A percentile compares a stretch with the other conserved stretches of the same genome.
These are phyloP conservation scores for Ostrea denselamellosa DNA, from an alignment of 1,140 invertebrate genomes.

Conservation along the genomic window DNA sequence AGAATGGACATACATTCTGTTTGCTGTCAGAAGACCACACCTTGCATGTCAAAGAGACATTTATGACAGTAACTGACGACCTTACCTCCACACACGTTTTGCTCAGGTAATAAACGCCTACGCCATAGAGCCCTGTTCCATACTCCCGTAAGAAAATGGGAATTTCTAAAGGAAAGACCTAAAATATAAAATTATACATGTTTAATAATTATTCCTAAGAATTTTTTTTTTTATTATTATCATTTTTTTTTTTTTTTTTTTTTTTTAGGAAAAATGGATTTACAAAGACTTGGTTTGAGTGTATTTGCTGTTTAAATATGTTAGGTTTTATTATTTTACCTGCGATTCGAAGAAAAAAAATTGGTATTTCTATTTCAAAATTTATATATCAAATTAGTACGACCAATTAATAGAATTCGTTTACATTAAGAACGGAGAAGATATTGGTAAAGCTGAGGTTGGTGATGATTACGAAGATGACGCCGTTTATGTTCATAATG, in stretches of 20 bases:
- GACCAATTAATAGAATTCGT: constrained; percentile 33
- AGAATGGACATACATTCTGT: too few relatives aligned
- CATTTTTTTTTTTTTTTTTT: too few relatives aligned
- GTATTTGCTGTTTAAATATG: too few relatives aligned
- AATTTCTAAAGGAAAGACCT: constrained; percentile 95
- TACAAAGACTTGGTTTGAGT: not conserved
- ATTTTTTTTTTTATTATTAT: too few relatives aligned
- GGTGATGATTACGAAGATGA: constrained; percentile 94
- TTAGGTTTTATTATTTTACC: too few relatives aligned
- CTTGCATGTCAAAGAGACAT: not conserved
- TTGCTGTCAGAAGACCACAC: too few relatives aligned
- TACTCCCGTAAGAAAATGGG: constrained; percentile 95
- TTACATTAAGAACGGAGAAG: constrained; percentile 76
- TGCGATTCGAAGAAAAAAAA: not conserved
- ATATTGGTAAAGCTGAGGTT: constrained; percentile 84
- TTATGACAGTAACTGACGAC: too few relatives aligned
- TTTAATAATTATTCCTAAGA: not conserved
- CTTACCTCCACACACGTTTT: constrained; percentile 91
- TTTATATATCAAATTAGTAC: not conserved
- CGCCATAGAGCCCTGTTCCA: constrained; percentile 93
- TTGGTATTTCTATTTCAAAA: not conserved
- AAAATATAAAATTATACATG: constrained; percentile 60
- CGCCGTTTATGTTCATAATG: constrained; percentile 97
- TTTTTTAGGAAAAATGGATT: not conserved
- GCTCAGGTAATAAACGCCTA: constrained; percentile 94